Conservation (phyloP, 2,113 vertebrate genomes). For the Phoxinus phoxinus region DNA sequence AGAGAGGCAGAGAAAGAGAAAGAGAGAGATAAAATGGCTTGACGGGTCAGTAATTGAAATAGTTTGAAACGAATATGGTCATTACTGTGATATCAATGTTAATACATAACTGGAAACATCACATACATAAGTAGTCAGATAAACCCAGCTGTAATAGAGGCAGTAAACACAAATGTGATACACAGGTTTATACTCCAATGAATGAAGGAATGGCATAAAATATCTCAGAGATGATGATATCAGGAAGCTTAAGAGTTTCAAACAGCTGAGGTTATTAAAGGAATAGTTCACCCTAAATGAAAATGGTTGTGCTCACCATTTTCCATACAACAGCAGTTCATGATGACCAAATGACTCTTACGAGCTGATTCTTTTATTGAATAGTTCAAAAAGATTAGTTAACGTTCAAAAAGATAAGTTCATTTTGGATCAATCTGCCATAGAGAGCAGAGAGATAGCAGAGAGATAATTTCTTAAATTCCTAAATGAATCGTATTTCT, state of each 20-base stretch:
- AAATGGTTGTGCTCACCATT: not conserved
- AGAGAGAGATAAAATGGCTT: not conserved
- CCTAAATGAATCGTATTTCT: too few relatives aligned
- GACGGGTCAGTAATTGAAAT: conserved; percentile 69
- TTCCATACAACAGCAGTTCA: not conserved
- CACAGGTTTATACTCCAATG: not conserved
- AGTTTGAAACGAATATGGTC: conserved; percentile 71
- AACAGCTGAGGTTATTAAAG: conserved; percentile 9
- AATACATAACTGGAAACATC: conserved; percentile 3
- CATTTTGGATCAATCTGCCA: not conserved
- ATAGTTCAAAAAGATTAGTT: not conserved
- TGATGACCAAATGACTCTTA: not conserved
- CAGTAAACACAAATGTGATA: conserved; percentile 4
- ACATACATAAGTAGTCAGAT: not conserved
- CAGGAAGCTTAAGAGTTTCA: not conserved
- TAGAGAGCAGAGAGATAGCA: not conserved
- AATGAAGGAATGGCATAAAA: conserved; percentile 1
- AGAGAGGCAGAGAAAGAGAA: not conserved
- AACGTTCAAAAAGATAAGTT: not conserved
- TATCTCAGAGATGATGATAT: conserved; percentile 10
- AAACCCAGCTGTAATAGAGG: not conserved
- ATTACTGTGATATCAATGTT: conserved; percentile 63
- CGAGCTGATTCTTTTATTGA: not conserved
- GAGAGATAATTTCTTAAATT: not conserved
- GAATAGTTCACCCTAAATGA: not conserved